Conservation (phyloP, 2,888 invertebrate species). For the Ctena decussata region DNA sequence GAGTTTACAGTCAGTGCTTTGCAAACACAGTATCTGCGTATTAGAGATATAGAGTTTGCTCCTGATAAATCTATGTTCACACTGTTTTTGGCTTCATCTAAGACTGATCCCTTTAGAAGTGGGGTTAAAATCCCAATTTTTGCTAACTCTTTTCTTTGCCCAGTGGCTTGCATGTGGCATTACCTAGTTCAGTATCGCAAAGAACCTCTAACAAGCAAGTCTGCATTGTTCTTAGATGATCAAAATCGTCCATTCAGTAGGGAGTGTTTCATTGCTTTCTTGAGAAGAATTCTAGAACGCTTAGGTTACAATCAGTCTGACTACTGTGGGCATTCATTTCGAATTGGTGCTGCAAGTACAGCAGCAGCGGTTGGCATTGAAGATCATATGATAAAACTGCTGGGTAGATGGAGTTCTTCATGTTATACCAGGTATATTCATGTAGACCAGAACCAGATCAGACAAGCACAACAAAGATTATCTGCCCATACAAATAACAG, state of each 20-base stretch:
- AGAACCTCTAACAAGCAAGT: not conserved
- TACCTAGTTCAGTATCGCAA: not conserved
- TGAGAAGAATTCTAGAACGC: not conserved
- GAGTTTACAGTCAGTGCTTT: conserved; percentile 9
- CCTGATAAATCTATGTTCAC: not conserved
- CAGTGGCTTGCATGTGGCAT: not conserved
- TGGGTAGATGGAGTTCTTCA: not conserved
- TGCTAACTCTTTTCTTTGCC: not conserved
- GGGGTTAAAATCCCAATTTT: conserved; percentile 1
- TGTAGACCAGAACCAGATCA: not conserved
- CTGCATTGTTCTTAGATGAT: not conserved
- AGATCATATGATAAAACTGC: not conserved
- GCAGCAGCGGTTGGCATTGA: not conserved
- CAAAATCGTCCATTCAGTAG: not conserved
- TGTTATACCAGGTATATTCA: not conserved
- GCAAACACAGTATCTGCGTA: not conserved
- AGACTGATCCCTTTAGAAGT: conserved; percentile 3
- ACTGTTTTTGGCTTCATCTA: not conserved
- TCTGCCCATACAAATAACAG: not conserved
- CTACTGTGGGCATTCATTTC: conserved; percentile 3
- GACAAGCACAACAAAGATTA: not conserved
- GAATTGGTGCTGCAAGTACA: not conserved
- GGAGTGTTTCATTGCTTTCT: not conserved
- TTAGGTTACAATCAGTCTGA: not conserved
- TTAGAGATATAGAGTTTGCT: not conserved